Conservation (phyloP, 1,140 invertebrate genomes). For the Heliothis subflexa region DNA sequence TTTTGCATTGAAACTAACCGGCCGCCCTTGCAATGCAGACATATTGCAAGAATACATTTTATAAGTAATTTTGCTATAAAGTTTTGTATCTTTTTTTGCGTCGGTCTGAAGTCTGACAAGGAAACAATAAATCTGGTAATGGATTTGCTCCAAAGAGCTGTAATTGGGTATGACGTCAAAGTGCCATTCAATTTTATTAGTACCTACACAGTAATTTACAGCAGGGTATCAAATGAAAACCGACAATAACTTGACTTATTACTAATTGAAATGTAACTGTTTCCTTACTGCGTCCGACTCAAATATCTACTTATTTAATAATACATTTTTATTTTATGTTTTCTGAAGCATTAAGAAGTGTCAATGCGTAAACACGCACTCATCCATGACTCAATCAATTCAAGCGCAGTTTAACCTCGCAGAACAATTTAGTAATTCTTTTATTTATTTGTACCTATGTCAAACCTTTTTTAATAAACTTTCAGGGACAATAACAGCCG, state of each 20-base stretch:
- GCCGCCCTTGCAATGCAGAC: conserved; percentile 5
- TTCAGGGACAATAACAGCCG: conserved; percentile 87
- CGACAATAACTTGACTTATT: not conserved
- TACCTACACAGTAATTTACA: not conserved
- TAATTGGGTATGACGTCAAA: not conserved
- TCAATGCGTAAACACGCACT: no score
- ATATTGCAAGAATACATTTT: not conserved
- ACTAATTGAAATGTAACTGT: no score
- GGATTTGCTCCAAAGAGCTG: not conserved
- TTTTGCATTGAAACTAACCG: conserved; percentile 1
- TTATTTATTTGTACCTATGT: no score
- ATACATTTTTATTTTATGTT: no score
- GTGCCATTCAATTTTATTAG: not conserved
- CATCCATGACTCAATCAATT: no score
- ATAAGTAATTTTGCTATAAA: not conserved
- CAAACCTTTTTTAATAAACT: not conserved
- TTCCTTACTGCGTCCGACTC: no score
- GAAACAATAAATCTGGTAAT: not conserved
- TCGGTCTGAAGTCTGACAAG: not conserved
- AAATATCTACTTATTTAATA: no score
- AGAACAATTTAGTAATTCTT: no score
- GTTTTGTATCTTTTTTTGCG: not conserved
- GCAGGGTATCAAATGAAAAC: not conserved
- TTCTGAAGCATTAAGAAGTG: no score
- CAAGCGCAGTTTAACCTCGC: no score